Conservation (phyloP, 2,888 invertebrate genomes). For the Rutpela maculata region DNA sequence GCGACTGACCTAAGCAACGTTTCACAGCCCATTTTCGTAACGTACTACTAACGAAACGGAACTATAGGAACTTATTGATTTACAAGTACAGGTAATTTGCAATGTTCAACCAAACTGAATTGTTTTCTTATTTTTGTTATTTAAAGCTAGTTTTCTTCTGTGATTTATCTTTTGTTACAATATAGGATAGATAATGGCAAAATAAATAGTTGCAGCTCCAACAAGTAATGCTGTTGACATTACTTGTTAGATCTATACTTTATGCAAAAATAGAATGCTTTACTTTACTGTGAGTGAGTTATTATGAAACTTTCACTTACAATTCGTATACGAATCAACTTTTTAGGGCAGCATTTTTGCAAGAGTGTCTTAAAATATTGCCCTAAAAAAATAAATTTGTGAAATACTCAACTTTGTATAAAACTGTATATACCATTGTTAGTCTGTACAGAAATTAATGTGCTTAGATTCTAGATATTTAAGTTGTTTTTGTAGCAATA, state of each 20-base stretch:
- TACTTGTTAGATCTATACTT: constrained; percentile 11
- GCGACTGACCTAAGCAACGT: no score
- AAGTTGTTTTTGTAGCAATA: constrained; percentile 40
- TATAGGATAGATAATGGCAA: constrained; percentile 35
- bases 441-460: constrained; percentile 41
- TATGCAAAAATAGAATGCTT: background rate
- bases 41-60: no score
- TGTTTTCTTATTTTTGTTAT: background rate
- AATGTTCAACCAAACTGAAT: background rate
- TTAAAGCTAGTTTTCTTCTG: constrained; percentile 32
- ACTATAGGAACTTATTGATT: background rate
- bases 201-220: constrained; percentile 17
- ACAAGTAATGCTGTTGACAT: constrained; percentile 13
- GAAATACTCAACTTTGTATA: constrained; percentile 36
- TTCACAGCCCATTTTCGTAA: no score
- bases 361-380: constrained; percentile 24
- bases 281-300: constrained; percentile 25
- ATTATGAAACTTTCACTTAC: constrained; percentile 19
- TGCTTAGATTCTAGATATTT: constrained; percentile 37
- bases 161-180: constrained; percentile 29
- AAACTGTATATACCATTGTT: constrained; percentile 34
- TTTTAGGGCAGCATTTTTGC: constrained; percentile 23
- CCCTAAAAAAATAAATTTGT: constrained; percentile 21
- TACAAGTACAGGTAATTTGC: background rate
- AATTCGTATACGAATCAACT: constrained; percentile 28